Percentiles rank a stretch among this genome's conserved stretches.
Conservation (phyloP, 2,113 vertebrate genomes). For the Meriones unguiculatus region DNA sequence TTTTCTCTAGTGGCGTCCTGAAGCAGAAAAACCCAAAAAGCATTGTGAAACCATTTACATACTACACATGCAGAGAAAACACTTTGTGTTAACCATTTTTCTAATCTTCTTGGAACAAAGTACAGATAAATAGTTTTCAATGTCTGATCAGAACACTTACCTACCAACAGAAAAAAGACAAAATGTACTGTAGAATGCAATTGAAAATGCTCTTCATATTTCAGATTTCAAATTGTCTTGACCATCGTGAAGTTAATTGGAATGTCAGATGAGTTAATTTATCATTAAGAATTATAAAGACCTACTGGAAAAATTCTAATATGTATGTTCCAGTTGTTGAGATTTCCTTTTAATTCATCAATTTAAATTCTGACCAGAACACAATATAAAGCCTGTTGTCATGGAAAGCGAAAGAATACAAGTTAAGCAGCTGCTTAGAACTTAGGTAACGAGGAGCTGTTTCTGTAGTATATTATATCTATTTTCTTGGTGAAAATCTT, state of each 20-base stretch:
- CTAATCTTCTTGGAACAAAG: neutral
- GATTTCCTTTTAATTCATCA: no score
- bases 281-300: neutral
- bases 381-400: no score
- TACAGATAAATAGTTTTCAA: neutral
- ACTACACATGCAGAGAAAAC: neutral
- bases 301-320: no score
- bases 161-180: neutral
- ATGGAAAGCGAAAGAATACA: no score
- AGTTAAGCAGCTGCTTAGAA: no score
- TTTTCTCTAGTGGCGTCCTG: neutral
- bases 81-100: neutral
- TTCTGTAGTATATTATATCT: no score
- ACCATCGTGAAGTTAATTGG: neutral
- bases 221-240: no score
- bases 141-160: neutral
- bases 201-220: no score
- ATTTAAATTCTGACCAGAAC: no score
- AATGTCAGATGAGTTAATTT: neutral
- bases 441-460: no score
- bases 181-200: neutral
- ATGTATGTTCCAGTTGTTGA: no score
- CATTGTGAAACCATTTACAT: neutral
- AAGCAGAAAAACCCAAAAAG: neutral
- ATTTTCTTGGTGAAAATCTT: neutral